Evolutionary conservation across 2,113 vertebrate genomes (phyloP), one percentile per base, ranked within the genome.

Genomic region (Myotis lucifugus): DNA sequence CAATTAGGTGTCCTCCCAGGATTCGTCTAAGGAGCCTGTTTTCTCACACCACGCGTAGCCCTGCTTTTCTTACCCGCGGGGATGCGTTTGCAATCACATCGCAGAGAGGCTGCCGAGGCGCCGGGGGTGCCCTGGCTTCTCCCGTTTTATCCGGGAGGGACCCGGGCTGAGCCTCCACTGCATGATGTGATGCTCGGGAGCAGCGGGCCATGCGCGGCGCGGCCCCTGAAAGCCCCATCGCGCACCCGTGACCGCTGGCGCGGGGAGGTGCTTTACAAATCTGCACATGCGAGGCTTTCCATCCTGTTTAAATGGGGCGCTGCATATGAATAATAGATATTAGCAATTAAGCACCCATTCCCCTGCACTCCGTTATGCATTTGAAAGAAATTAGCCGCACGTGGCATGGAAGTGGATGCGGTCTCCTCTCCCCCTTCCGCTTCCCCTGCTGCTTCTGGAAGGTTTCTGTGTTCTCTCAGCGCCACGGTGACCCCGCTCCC

Each of bases 321-420:
- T 98, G 97, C 98, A 97, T 98, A 98, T 98, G 98, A 99, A 98
- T 98, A 98, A 99, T 98, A 98, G 97, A 98, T 98, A 98, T 97
- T 98, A 98, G 98, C 97, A 99, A 98, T 98, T 98, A 98, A 98
- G 96, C 96, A 98, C 97, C 97, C 95, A 98, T 98, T 98, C 97
- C 97, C 97, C 97, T 96, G 96, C 97, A 97, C 97, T 98, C 97
- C 93, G 97, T 98, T 98, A 97, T 98, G 98, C 97, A 97, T 98
- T 97, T 98, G 97, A 98, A 98, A 98, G 98, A 98, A 98, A 98
- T 98, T 98, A 98, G 95, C 96, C 97, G 97, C 97, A 96, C 98
- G 97, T 96, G 96, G 91, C 96, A 97, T 76, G 93, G 97, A 98
- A 97, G 96, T 90, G 97, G 96, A 97, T 97, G 95, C 92, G 93